Base-by-base conservation (phyloP, 2,888 invertebrate genomes). In the Parnassius apollo region DNA sequence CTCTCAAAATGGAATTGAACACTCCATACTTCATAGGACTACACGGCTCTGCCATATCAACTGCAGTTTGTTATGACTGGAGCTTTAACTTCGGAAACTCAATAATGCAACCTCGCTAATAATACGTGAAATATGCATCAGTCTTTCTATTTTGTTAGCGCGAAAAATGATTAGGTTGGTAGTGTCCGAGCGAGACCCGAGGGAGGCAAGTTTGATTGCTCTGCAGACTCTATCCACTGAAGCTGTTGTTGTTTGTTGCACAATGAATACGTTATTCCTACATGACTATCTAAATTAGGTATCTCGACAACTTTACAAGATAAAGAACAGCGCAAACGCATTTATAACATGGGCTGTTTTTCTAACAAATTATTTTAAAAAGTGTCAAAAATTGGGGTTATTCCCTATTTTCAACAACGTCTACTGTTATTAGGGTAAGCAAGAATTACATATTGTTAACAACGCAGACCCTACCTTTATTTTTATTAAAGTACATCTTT, bases 131-230 rank as follows among this genome's bases (percentile, higher is more conserved):
- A 88, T 87, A 89, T 89, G 86, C 87, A 88, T 86, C 80, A 83
- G 80, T 82, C 79, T 82, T 83, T 82, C 78, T 82, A 75, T 80
- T 78, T 77, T 77, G 81, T 80, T 77, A 76, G 78, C 75, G 80
- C 81, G 82, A 89, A 90, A 90, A 90, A 91, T 89, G 80, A 90
- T 90, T 88, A 89, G 85, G 81, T 85, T 80, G 84, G 79, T 80
- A 83, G 82, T 81, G 82, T 78, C 75, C 76, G 77, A 73, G 78
- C 76, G 71, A 67, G 68, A 69, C 86, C 79, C 85, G 50, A 54
- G 88, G 88, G 89, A 87, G 78, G 66, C 71, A 90, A 91, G 87
- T 91, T 91, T 88, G 90, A 91, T 90, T 91, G 89, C 86, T 81
- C 80, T 71, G 75, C 81, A 75, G 80, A 76, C 82, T 82, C 76